Conservation (phyloP, 2,797 vertebrate genomes). For the Lerista edwardsae region DNA sequence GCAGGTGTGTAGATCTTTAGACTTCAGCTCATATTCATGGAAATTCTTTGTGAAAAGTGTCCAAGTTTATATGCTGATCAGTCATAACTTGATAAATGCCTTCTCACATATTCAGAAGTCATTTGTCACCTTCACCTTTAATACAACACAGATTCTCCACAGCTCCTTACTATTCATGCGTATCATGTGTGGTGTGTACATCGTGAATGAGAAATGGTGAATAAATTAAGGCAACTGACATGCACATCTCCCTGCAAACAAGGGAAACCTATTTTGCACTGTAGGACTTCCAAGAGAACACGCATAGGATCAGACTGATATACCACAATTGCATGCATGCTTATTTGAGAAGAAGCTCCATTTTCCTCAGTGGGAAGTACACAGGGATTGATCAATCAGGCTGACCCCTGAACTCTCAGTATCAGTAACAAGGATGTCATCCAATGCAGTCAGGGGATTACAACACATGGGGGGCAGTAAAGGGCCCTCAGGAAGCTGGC, state of each 20-base stretch:
- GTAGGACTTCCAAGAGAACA: background rate
- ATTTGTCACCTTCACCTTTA: background rate
- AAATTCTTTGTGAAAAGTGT: background rate
- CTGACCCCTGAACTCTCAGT: no score
- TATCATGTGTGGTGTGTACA: background rate
- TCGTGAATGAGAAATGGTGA: rapidly evolving
- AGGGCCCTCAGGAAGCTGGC: no score
- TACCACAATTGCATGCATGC: background rate
- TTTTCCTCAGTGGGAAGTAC: background rate
- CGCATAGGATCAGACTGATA: background rate
- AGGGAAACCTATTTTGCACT: background rate
- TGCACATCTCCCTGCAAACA: background rate
- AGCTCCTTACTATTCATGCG: background rate
- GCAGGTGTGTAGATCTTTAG: background rate
- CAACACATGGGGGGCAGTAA: no score
- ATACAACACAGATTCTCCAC: background rate
- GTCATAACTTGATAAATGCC: background rate
- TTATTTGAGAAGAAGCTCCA: background rate
- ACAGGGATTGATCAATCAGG: no score
- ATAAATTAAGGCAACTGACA: background rate
- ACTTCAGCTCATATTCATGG: background rate
- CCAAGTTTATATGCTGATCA: background rate
- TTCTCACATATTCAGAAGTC: background rate
- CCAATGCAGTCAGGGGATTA: no score
- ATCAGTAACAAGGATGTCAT: no score